These are phyloP conservation scores for Hydriomena furcata DNA, from an alignment of 2,888 invertebrate species.

Conservation along the genomic window DNA sequence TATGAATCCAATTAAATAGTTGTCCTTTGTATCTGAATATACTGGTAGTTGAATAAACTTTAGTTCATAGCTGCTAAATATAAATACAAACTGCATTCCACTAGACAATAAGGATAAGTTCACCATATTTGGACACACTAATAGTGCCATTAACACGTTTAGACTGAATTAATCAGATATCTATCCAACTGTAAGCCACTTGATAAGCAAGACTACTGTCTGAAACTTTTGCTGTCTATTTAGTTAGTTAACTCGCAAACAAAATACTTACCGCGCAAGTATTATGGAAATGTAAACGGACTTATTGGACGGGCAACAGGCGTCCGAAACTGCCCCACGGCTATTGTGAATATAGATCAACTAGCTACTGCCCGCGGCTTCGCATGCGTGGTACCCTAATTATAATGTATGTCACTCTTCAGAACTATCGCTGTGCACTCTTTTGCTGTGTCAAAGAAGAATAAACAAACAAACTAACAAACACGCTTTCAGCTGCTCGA, in stretches of 20 bases:
- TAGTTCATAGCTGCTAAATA: not conserved
- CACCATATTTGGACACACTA: constrained; percentile 22
- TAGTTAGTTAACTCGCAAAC: constrained; percentile 11
- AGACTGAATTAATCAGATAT: constrained; percentile 44
- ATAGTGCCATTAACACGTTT: constrained; percentile 46
- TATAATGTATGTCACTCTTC: too few species aligned
- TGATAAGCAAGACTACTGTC: constrained; percentile 38
- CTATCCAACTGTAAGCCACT: constrained; percentile 46
- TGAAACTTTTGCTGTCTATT: constrained; percentile 21
- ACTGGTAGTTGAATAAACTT: not conserved
- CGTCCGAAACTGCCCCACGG: constrained; percentile 23
- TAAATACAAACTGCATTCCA: constrained; percentile 16
- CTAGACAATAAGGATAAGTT: constrained; percentile 21
- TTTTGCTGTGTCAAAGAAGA: too few species aligned
- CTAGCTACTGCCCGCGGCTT: too few species aligned
- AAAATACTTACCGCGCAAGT: constrained; percentile 8
- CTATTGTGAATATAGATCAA: constrained; percentile 27
- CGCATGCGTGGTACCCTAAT: too few species aligned
- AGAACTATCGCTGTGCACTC: too few species aligned
- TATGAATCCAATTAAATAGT: too few species aligned
- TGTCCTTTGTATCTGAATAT: too few species aligned
- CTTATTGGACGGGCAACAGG: constrained; percentile 34
- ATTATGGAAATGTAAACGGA: constrained; percentile 30
- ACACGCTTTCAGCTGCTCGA: too few species aligned
- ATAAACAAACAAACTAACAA: too few species aligned